phyloP scores from a whole-genome alignment of 1,140 invertebrate genomes.

The Drosophila melanogaster region DNA sequence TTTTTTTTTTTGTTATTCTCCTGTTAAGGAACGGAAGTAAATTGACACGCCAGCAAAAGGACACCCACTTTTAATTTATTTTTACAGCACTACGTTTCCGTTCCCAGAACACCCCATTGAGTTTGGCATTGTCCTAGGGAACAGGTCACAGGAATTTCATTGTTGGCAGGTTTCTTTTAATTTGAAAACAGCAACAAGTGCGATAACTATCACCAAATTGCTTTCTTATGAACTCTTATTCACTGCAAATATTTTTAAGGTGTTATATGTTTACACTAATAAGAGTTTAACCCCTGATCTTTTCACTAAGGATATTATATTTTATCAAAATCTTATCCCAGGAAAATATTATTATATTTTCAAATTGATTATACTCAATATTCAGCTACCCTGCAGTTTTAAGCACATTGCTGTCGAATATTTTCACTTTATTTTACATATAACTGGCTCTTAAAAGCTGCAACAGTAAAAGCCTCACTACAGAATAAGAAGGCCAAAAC shows the following conservation, averaged over 20 bases:
- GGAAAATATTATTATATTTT: neutral
- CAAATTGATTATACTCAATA: neutral
- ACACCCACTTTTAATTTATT: constrained; percentile 57
- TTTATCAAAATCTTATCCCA: no score
- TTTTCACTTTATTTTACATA: constrained; percentile 1
- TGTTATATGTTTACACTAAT: no score
- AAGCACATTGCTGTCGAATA: neutral
- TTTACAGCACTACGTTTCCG: constrained; percentile 67
- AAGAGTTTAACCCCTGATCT: no score
- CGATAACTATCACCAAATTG: neutral
- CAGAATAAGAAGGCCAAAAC: neutral
- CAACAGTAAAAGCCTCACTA: constrained; percentile 8
- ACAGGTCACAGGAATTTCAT: constrained; percentile 39
- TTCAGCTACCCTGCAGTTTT: no score
- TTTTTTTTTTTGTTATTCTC: neutral
- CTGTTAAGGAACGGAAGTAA: constrained; percentile 54
- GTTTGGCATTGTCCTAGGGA: constrained; percentile 47
- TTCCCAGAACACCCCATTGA: constrained; percentile 52
- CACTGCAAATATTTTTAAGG: no score
- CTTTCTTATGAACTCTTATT: neutral
- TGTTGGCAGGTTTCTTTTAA: constrained; percentile 5
- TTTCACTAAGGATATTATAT: no score
- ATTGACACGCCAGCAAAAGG: constrained; percentile 66
- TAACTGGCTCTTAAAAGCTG: neutral
- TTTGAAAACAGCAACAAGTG: constrained; percentile 16